A percentile compares a stretch with the other conserved stretches of the same genome.
These are phyloP conservation scores for Sebastes jordani DNA, from an alignment of 2,797 vertebrate genomes.

Conservation along the genomic window DNA sequence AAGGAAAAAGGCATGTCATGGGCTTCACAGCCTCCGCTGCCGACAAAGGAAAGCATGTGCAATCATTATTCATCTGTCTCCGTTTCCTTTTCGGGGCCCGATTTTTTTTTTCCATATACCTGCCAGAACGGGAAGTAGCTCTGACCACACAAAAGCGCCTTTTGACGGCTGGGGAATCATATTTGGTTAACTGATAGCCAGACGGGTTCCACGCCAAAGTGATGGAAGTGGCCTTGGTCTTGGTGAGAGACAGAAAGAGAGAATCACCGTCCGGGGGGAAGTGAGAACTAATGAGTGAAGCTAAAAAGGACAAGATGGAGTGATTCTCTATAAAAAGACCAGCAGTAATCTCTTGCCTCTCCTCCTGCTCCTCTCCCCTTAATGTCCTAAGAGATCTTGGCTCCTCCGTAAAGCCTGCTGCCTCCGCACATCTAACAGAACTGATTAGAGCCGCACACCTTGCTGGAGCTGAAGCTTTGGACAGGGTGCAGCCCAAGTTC, in stretches of 20 bases:
- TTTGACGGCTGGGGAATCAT: slow-evolving; percentile 27
- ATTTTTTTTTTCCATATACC: background rate
- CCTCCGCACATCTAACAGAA: slow-evolving; percentile 64
- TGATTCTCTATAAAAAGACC: slow-evolving; percentile 79
- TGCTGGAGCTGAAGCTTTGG: slow-evolving; percentile 53
- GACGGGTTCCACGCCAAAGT: slow-evolving; percentile 42
- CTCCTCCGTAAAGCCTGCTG: slow-evolving; percentile 60
- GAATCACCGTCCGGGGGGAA: slow-evolving; percentile 55
- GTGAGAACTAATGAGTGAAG: slow-evolving; percentile 75
- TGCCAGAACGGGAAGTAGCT: slow-evolving; percentile 32
- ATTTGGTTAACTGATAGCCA: slow-evolving; percentile 52
- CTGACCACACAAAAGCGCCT: slow-evolving; percentile 29
- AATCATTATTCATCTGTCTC: slow-evolving; percentile 60
- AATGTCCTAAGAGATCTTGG: slow-evolving; percentile 73
- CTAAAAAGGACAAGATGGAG: slow-evolving; percentile 80
- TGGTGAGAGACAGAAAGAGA: slow-evolving; percentile 52
- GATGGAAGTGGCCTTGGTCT: slow-evolving; percentile 42
- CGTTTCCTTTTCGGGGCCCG: slow-evolving; percentile 12
- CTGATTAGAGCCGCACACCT: slow-evolving; percentile 73
- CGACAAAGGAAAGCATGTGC: slow-evolving; percentile 51
- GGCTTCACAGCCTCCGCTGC: slow-evolving; percentile 26
- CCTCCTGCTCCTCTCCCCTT: slow-evolving; percentile 53
- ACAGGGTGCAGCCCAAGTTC: slow-evolving; percentile 54
- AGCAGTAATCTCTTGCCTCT: slow-evolving; percentile 68
- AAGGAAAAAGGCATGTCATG: slow-evolving; percentile 28